Evolutionary conservation across 2,797 vertebrate species (phyloP), one percentile per base, ranked within the genome.

Genomic region (Columba guinea): DNA sequence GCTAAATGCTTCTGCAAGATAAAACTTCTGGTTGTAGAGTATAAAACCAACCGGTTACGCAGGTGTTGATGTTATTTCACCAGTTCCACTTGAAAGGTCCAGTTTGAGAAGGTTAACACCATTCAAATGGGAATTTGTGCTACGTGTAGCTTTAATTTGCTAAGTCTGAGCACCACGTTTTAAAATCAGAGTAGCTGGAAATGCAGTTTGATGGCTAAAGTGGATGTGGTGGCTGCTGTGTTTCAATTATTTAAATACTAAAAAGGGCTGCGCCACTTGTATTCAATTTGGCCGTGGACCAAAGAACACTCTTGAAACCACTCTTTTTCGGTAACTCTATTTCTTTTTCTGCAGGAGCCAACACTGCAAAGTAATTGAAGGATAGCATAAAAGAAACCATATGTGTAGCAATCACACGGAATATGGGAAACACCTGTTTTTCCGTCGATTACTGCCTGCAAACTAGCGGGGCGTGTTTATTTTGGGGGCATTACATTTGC

Each of bases 351-450:
- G 71, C 77, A 86, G 74, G 55, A 89, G 63, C 51, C 65, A 71
- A 67, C 79, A 41, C 80, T 89, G 60, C 64, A 10, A 59, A 89
- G 79, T 85, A 88, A 80, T 94, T 92, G 96, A 86, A 77, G 92
- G 86, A 78, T 18, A 16, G 95, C 65, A 87, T 84, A 82, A 95
- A 90, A 95, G 93, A 93, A 94, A 80, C 93, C 95, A 93, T 93
- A 97, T 96, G 97, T 97, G 95, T 96, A 89, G 92, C 93, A 97
- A 95, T 97, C 96, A 94, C 84, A 85, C 21, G 69, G 73, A 95
- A 95, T 94, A 97, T 92, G 96, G 86, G 92, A 91, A 98, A 98
- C 97, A 98, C 96, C 97, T 98, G 97, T 96, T 98, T 97, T 98
- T 93, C 95, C 91, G 58, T 96, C 96, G 74, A 92, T 97, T 97